These are phyloP conservation scores for Bubo bubo DNA, from an alignment of 2,113 vertebrate genomes.

Conservation along the genomic window DNA sequence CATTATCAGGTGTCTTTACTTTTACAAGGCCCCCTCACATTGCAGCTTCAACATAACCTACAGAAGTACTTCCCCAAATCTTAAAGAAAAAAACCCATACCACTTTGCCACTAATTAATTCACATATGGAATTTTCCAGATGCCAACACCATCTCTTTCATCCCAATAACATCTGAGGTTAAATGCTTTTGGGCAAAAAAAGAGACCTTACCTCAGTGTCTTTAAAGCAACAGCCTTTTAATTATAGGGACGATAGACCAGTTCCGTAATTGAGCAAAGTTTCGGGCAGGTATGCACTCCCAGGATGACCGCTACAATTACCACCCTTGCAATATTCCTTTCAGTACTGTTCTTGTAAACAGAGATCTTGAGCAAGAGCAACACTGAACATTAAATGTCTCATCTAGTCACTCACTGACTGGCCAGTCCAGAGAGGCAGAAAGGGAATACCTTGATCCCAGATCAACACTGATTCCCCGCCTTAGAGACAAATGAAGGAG, in stretches of 20 bases:
- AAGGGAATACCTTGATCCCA: not conserved
- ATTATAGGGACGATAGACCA: not conserved
- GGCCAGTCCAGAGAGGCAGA: not conserved
- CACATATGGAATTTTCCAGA: not conserved
- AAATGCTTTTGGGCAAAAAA: not conserved
- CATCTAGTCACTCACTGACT: not conserved
- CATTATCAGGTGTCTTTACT: not conserved
- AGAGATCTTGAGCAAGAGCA: not conserved
- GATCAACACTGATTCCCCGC: not conserved
- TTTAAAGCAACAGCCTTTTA: not conserved
- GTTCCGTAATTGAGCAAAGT: not conserved
- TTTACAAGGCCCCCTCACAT: not conserved
- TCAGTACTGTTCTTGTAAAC: not conserved
- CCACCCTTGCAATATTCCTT: not conserved
- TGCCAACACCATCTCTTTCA: not conserved
- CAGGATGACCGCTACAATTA: not conserved
- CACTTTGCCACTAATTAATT: not conserved
- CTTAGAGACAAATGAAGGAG: not conserved
- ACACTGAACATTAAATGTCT: fast-evolving
- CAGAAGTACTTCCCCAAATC: not conserved
- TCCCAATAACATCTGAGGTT: not conserved
- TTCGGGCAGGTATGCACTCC: not conserved
- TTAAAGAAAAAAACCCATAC: not conserved
- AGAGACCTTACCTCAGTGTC: not conserved
- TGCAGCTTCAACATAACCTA: not conserved